phyloP scores from a whole-genome alignment of 2,888 invertebrate species.

The Meiosimyza platycephala region DNA sequence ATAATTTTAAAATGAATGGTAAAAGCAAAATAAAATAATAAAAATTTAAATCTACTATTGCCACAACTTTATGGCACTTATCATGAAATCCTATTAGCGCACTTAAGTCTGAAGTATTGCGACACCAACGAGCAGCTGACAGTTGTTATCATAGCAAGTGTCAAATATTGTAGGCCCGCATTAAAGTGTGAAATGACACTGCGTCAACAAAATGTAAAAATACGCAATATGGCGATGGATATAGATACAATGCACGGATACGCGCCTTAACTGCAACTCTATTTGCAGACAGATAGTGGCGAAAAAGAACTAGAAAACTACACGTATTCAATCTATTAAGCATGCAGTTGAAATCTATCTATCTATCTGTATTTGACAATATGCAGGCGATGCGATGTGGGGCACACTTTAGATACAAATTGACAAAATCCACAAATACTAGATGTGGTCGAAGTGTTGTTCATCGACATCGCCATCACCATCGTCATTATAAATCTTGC shows the following conservation, averaged over 20 bases:
- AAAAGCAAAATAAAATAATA: no score
- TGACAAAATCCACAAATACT: background rate
- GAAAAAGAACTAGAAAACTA: no score
- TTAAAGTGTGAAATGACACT: constrained; percentile 22
- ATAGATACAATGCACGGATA: background rate
- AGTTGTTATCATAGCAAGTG: constrained; percentile 24
- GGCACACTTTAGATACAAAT: constrained; percentile 2
- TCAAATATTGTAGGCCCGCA: constrained; percentile 23
- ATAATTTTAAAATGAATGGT: no score
- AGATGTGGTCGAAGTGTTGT: background rate
- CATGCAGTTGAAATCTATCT: no score
- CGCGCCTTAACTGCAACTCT: no score
- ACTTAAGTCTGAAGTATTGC: background rate
- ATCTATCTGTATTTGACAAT: background rate
- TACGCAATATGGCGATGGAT: constrained; percentile 9
- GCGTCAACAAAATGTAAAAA: background rate
- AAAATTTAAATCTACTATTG: no score
- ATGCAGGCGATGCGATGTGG: background rate
- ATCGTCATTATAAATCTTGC: background rate
- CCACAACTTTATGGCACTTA: background rate
- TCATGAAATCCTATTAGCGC: background rate
- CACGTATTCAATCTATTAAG: no score
- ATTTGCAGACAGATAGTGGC: background rate
- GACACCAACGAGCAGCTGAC: constrained; percentile 26
- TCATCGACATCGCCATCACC: background rate